Conservation (phyloP, 2,113 vertebrate species). For the Diadophis punctatus region DNA sequence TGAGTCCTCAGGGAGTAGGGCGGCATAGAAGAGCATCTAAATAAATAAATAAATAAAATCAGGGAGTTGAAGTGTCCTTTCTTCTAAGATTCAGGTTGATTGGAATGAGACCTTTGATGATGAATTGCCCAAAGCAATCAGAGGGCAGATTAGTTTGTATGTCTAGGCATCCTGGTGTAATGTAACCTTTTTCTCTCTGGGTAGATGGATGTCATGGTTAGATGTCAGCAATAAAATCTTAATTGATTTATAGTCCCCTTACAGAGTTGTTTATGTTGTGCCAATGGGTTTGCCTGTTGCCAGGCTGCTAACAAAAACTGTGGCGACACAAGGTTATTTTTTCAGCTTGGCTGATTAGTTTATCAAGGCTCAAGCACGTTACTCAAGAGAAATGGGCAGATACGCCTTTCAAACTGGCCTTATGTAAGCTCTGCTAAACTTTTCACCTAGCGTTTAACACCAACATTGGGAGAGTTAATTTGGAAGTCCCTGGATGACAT, state of each 20-base stretch:
- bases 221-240: slow-evolving; percentile 64
- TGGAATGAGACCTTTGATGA: not conserved
- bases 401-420: not conserved
- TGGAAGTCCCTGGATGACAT: not conserved
- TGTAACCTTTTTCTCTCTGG: slow-evolving; percentile 35
- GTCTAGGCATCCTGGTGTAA: not conserved
- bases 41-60: too few relatives aligned
- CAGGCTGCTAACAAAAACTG: slow-evolving; percentile 64
- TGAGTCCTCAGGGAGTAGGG: too few relatives aligned
- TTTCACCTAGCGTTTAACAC: not conserved
- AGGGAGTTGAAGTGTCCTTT: not conserved
- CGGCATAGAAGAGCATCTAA: too few relatives aligned
- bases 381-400: not conserved
- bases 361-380: not conserved
- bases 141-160: not conserved
- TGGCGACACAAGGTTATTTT: slow-evolving; percentile 58
- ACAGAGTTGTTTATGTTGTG: slow-evolving; percentile 65
- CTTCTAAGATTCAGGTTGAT: not conserved
- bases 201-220: slow-evolving; percentile 64
- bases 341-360: slow-evolving; percentile 17
- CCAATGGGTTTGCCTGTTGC: slow-evolving; percentile 63
- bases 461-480: not conserved
- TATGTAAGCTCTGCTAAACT: not conserved
- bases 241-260: slow-evolving; percentile 66
- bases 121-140: not conserved